Conservation (phyloP, 2,888 invertebrate genomes). For the Protonemura montana region DNA sequence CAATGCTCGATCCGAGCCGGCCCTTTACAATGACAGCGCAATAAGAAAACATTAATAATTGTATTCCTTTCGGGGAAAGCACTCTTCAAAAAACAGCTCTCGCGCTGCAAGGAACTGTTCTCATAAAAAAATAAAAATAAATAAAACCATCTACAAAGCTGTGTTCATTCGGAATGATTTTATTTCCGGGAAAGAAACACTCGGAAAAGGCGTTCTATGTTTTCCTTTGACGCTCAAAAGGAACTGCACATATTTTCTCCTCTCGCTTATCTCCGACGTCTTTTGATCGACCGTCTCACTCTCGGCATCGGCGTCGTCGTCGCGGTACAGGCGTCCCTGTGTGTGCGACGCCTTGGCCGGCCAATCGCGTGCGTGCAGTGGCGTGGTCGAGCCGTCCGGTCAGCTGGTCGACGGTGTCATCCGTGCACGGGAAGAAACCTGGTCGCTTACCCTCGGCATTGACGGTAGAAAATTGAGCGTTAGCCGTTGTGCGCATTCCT, state of each 20-base stretch:
- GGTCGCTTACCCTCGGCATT: not conserved
- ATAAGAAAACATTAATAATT: not conserved
- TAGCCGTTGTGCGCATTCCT: not conserved
- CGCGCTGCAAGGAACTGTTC: not conserved
- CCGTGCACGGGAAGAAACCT: not conserved
- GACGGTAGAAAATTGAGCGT: not conserved
- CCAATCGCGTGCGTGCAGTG: not conserved
- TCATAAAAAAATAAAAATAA: not conserved
- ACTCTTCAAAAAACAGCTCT: not conserved
- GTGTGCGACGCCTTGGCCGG: not conserved
- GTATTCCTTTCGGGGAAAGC: not conserved
- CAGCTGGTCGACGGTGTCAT: too few species aligned
- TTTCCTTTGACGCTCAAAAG: not conserved
- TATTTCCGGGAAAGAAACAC: not conserved
- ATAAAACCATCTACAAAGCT: not conserved
- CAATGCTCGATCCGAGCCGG: not conserved
- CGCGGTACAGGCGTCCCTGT: not conserved
- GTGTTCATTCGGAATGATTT: constrained; percentile 2
- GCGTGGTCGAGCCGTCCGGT: not conserved
- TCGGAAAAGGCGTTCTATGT: constrained; percentile 12
- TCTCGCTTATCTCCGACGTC: not conserved
- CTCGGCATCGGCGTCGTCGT: too few species aligned
- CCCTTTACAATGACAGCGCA: not conserved
- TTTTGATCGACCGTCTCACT: not conserved
- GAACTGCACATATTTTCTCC: not conserved